Percentiles rank a stretch among this genome's conserved stretches.
phyloP scores from a whole-genome alignment of 2,113 vertebrate genomes.

The Australoheros scitulus region DNA sequence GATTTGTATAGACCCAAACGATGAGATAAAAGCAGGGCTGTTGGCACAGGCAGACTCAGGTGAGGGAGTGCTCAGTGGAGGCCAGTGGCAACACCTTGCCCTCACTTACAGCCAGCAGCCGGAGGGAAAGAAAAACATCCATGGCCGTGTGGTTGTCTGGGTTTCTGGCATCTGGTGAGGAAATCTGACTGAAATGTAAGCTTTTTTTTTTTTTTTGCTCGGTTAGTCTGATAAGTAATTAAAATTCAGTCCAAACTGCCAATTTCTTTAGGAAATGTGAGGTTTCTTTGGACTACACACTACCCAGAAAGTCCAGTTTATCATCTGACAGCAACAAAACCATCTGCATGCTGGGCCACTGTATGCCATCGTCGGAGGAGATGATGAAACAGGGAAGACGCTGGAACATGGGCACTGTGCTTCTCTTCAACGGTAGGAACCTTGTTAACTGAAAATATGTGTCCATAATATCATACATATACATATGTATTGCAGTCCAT shows the following conservation, averaged over 20 bases:
- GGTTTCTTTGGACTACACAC: conserved; percentile 89
- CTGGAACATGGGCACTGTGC: conserved; percentile 89
- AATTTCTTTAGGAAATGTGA: conserved; percentile 85
- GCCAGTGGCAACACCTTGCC: conserved; percentile 92
- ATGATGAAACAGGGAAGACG: conserved; percentile 72
- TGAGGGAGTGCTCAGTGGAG: conserved; percentile 81
- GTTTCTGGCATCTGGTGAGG: conserved; percentile 92
- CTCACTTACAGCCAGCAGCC: conserved; percentile 90
- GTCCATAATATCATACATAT: background rate
- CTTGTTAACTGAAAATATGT: background rate
- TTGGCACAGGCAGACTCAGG: conserved; percentile 91
- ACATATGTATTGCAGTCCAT: background rate
- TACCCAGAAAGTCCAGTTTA: conserved; percentile 91
- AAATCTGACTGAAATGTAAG: background rate
- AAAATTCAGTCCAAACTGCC: background rate
- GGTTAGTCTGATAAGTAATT: background rate
- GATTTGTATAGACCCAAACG: conserved; percentile 92
- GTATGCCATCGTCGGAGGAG: conserved; percentile 83
- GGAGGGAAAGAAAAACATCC: conserved; percentile 92
- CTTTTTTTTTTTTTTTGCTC: background rate
- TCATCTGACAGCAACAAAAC: conserved; percentile 97
- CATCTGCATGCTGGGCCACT: conserved; percentile 94
- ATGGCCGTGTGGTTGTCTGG: conserved; percentile 87
- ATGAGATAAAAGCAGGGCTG: conserved; percentile 89
- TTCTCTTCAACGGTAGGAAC: conserved; percentile 71